Evolutionary conservation across 2,888 invertebrate genomes (phyloP), one percentile per base, ranked within the genome.

Genomic region (Noctua janthe): DNA sequence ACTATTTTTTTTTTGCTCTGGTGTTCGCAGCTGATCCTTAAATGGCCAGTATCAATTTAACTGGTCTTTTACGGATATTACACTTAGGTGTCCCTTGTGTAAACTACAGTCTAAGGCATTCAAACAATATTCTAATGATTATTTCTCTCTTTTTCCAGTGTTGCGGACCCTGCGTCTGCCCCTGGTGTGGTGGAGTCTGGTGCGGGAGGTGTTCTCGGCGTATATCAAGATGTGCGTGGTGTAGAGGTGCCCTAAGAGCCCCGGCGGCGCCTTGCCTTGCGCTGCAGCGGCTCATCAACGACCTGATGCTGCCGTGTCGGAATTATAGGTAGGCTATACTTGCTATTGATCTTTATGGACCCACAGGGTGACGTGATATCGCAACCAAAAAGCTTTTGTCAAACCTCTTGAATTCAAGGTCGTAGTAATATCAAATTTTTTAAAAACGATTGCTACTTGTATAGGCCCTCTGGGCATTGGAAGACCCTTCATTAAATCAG

Each of bases 151-250:
- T 15, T 1, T 85, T 90, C 0, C 94, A 97, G 97, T 96, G 96
- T 77, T 95, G 94, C 78, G 97, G 96, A 0, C 97, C 97, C 0
- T 96, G 96, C 77, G 97, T 95, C 0, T 97, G 97, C 69, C 94
- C 96, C 0, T 96, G 96, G 94, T 97, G 97, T 76, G 97, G 97
- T 0, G 97, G 97, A 0, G 94, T 97, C 0, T 97, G 97, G 97
- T 97, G 97, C 80, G 93, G 94, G 0, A 88, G 96, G 0, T 97
- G 96, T 80, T 96, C 97, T 0, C 91, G 97, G 0, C 90, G 95
- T 29, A 96, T 97, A 92, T 95, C 97, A 0, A 88, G 96, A 0
- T 97, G 97, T 71, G 96, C 97, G 0, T 97, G 97, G 96, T 97
- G 97, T 79, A 89, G 97, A 1, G 96, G 95, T 0, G 91, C 94